These are phyloP conservation scores for Lochmaea capreae DNA, from an alignment of 2,888 invertebrate species.

Conservation along the genomic window DNA sequence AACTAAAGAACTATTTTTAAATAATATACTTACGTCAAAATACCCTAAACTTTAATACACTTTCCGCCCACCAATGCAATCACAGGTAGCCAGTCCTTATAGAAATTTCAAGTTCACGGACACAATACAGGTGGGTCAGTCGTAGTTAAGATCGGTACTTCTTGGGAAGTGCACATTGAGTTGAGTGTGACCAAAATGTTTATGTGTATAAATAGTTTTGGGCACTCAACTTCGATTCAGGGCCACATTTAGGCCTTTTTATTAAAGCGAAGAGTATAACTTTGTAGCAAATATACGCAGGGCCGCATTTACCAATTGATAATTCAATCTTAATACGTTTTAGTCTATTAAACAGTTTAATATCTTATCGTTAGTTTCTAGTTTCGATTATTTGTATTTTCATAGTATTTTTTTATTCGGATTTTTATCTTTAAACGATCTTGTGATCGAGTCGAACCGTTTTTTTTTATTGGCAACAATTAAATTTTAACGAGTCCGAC, in stretches of 20 bases:
- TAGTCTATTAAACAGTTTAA: neutral
- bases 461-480: neutral
- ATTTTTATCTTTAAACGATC: too few species aligned
- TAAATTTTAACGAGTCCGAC: neutral
- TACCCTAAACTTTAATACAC: neutral
- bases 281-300: neutral
- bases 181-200: constrained; percentile 26
- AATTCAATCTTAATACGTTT: neutral
- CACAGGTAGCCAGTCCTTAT: neutral
- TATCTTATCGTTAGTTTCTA: neutral
- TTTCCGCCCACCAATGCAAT: neutral
- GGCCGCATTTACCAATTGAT: neutral
- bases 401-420: too few species aligned
- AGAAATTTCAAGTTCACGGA: constrained; percentile 2
- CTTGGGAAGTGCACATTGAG: constrained; percentile 3
- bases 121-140: constrained; percentile 7
- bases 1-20: neutral
- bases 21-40: neutral
- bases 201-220: constrained; percentile 20
- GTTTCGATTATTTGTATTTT: neutral
- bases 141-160: neutral
- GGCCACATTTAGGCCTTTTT: constrained; percentile 15
- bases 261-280: neutral
- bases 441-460: too few species aligned
- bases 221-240: constrained; percentile 27